Evolutionary conservation across 1,140 invertebrate species (phyloP).

Genomic region (Drosophila pectinifera): DNA sequence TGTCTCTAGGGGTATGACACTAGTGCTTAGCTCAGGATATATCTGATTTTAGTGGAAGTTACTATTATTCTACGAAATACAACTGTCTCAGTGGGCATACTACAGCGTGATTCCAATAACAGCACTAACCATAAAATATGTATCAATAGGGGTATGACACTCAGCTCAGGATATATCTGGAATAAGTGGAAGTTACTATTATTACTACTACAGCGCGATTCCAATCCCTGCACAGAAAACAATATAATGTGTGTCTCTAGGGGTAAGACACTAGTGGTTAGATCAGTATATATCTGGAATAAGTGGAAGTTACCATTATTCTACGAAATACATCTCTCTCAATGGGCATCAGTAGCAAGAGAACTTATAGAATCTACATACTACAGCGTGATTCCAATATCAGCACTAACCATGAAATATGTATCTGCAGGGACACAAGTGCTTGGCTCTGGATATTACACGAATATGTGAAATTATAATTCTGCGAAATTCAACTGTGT

Average conservation of each 20-base stretch:
- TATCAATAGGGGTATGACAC: neutral
- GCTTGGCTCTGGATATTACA: neutral
- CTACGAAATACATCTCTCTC: neutral
- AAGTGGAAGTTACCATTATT: neutral
- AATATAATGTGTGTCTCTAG: neutral
- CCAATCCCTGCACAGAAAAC: neutral
- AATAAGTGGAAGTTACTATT: too few relatives aligned
- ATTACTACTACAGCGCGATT: conserved; percentile 20
- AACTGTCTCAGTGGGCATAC: conserved; percentile 2
- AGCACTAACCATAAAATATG: neutral
- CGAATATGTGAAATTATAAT: too few relatives aligned
- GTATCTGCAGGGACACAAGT: neutral
- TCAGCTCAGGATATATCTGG: neutral
- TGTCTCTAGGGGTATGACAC: neutral
- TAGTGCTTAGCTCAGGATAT: neutral
- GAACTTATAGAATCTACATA: too few relatives aligned
- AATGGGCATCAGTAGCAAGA: too few relatives aligned
- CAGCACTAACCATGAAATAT: neutral
- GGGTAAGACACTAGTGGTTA: neutral
- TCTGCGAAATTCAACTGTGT: neutral
- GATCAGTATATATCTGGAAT: too few relatives aligned
- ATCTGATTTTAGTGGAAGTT: neutral
- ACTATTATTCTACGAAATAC: too few relatives aligned
- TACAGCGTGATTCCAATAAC: neutral
- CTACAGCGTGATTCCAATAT: neutral